These are phyloP conservation scores for Torymus auratus DNA, from an alignment of 2,888 invertebrate genomes.

Conservation along the genomic window DNA sequence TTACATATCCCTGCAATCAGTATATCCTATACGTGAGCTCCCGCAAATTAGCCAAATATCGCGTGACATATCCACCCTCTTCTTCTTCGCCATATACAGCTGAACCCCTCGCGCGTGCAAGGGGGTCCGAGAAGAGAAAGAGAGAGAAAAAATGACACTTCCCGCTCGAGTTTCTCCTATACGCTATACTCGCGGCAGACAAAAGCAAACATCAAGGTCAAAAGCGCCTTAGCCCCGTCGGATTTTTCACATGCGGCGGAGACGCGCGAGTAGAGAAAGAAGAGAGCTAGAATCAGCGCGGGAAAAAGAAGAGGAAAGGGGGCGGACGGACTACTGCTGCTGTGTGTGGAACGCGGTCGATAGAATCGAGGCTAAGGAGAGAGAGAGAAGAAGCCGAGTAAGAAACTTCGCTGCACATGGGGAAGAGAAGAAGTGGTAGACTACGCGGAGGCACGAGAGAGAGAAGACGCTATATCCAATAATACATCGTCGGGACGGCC, in stretches of 20 bases:
- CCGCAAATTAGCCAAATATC: constrained; percentile 1
- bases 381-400: neutral
- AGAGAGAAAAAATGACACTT: constrained; percentile 17
- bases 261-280: neutral
- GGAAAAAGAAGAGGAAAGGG: neutral
- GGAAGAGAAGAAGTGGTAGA: neutral
- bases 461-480: constrained; percentile 61
- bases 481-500: constrained; percentile 61
- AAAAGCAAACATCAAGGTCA: constrained; percentile 39
- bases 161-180: constrained; percentile 22
- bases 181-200: too few relatives aligned
- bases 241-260: constrained; percentile 17
- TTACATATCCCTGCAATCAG: too few relatives aligned
- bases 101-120: too few relatives aligned
- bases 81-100: too few relatives aligned
- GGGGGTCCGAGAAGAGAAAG: neutral
- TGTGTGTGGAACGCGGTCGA: constrained; percentile 28
- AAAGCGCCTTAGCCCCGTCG: neutral
- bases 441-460: neutral
- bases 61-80: neutral
- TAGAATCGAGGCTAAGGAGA: constrained; percentile 46
- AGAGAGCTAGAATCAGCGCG: too few relatives aligned
- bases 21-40: too few relatives aligned
- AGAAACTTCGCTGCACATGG: neutral
- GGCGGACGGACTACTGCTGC: neutral